phyloP scores from a whole-genome alignment of 2,113 vertebrate species.

The Aplodontia rufa region DNA sequence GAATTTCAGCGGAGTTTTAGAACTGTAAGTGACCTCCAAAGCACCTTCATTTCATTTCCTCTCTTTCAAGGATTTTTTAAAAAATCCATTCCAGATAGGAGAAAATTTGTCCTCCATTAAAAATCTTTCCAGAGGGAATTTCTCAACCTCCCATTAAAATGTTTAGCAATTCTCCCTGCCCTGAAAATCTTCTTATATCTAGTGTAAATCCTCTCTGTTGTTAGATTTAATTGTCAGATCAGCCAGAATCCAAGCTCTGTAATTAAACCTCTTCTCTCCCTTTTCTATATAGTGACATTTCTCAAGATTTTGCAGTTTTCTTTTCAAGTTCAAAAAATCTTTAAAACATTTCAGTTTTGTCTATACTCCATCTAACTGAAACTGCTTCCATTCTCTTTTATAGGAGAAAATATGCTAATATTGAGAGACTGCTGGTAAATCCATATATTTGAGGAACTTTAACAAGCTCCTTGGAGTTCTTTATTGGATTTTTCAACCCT shows the following conservation, averaged over 20 bases:
- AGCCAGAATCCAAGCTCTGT: constrained; percentile 42
- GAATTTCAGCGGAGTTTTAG: constrained; percentile 52
- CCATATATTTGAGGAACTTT: background rate
- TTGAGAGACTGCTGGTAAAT: constrained; percentile 19
- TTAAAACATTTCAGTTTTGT: constrained; percentile 55
- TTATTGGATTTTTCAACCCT: constrained; percentile 43
- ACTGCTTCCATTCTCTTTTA: constrained; percentile 13
- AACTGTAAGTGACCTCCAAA: constrained; percentile 40
- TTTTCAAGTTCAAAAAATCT: constrained; percentile 41
- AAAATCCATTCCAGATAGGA: constrained; percentile 43
- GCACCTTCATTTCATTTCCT: constrained; percentile 51
- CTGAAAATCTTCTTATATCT: constrained; percentile 52
- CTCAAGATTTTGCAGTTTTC: constrained; percentile 39
- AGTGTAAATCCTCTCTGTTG: constrained; percentile 50
- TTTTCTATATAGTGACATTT: background rate
- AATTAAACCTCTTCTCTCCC: constrained; percentile 46
- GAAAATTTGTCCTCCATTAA: constrained; percentile 59
- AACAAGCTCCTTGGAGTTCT: constrained; percentile 44
- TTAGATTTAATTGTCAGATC: constrained; percentile 56
- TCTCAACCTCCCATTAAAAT: constrained; percentile 59
- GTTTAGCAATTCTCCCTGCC: constrained; percentile 61
- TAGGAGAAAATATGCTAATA: constrained; percentile 48
- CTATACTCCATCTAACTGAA: constrained; percentile 29
- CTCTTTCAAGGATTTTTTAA: constrained; percentile 55
- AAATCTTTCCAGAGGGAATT: constrained; percentile 70